Conservation (phyloP, 1,140 invertebrate genomes). For the Ostrea denselamellosa region DNA sequence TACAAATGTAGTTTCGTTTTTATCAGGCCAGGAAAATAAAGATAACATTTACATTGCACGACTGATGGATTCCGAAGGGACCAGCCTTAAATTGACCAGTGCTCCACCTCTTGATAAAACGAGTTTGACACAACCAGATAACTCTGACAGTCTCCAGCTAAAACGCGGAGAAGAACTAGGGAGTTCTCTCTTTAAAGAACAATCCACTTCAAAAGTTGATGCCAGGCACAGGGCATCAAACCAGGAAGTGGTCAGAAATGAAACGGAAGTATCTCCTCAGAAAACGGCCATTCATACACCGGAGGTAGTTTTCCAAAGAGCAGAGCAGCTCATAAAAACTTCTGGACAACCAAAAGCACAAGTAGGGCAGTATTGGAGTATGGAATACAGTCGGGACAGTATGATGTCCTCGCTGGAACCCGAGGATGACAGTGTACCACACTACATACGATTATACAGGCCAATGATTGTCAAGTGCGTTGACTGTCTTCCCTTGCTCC, state of each 20-base stretch:
- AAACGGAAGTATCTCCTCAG: not conserved
- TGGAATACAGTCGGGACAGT: not conserved
- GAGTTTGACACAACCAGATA: not conserved
- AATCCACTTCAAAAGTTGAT: not conserved
- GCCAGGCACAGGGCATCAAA: not conserved
- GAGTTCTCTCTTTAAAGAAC: not conserved
- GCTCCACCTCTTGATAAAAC: not conserved
- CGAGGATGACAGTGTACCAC: not conserved
- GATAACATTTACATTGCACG: no score
- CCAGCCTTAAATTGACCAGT: not conserved
- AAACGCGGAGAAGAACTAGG: not conserved
- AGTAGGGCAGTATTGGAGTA: not conserved
- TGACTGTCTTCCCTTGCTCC: not conserved
- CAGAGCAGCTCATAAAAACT: not conserved
- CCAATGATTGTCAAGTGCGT: not conserved
- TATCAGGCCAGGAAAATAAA: not conserved
- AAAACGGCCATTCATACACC: not conserved
- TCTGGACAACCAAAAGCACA: not conserved
- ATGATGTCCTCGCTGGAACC: conserved; percentile 1
- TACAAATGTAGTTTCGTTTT: no score
- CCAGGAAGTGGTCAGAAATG: not conserved
- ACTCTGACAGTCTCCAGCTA: not conserved
- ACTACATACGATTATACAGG: not conserved
- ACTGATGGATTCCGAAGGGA: not conserved
- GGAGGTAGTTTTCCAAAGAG: not conserved